Base-by-base conservation (phyloP, 1,140 invertebrate genomes). In the Pomacea maculata region DNA sequence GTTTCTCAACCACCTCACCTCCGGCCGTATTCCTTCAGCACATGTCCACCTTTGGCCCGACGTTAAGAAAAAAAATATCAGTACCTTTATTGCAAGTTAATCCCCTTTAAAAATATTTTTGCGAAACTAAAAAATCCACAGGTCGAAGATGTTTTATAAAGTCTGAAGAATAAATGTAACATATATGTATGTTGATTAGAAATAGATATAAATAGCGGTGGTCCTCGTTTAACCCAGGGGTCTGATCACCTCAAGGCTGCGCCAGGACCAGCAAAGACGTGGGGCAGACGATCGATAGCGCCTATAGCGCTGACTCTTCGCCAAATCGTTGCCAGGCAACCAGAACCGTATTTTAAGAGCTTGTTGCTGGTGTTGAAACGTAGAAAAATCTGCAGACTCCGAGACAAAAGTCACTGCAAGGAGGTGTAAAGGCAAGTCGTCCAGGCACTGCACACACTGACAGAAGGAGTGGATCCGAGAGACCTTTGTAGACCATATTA, bases 341-440 rank as follows among this genome's bases (percentile, higher is more conserved):
- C 67, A 70, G 67, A n/a, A 70, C 67, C 67, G n/a, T 70, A 70
- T 70, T 70, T 70, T 34, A 70, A 70, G n/a, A 70, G 67, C 21
- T 21, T 70, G 67, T 25, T 25, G 67, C 67, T 34, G 67, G 67
- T 70, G 67, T 34, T 70, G 67, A 70, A 34, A 70, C 21, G 67
- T 34, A 8, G 67, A 70, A 25, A n/a, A 70, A n/a, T n/a, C n/a
- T 17, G 21, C 67, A 21, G 3, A 34, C 67, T 4, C 67, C 21
- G 21, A 21, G n/a, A 70, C n/a, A 34, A 12, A 34, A 70, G 67
- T 25, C n/a, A n/a, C n/a, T 11, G 3, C 21, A 21, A 14, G 21
- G 29, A n/a, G n/a, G 64, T 19, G 3, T 19, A 4, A 0, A 34
- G 12, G 10, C 12, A 12, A 70, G 12, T 25, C 14, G 11, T 11